Evolutionary conservation across 2,888 invertebrate species (phyloP), one percentile per base, ranked within the genome.

Genomic region (Scotopteryx bipunctaria): DNA sequence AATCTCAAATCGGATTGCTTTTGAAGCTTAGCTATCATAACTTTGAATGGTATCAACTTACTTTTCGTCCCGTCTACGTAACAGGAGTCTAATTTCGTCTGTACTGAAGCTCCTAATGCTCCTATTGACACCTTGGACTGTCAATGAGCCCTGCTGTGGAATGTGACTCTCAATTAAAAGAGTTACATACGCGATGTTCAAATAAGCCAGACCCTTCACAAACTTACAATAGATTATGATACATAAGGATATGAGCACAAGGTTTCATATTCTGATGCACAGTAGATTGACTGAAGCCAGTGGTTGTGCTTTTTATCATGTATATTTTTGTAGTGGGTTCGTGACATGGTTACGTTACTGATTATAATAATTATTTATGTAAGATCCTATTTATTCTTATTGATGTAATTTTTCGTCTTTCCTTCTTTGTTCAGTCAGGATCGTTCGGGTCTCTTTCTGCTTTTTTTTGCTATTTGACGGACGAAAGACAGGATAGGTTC

Each of bases 141-240:
- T 73, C 74, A 78, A 82, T 79, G 73, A 74, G 64, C 71, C 76
- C 60, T 71, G 70, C 67, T 63, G 55, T 61, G 74, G 80, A 79
- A 80, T 73, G 78, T 71, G 69, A 67, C 69, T 65, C 63, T 63
- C 64, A 64, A 71, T 69, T 70, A 68, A 65, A 69, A 66, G 55
- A 64, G 61, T 61, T 68, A 61, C n/a, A n/a, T n/a, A n/a, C n/a
- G n/a, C 55, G 65, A 63, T 61, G 64, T 62, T 67, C 69, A 70
- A 61, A 60, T 47, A 57, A 61, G 43, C 44, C 25, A 56, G 73
- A 70, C 50, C 67, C 59, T 46, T 59, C 31, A 23, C 21, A 23
- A 16, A 38, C 14, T 5, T 40, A 11, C 9, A 33, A 52, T 50
- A 47, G 36, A 13, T 61, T 36, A 36, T 40, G 37, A 16, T 42